These are phyloP conservation scores for Philaethria dido DNA, from an alignment of 2,888 invertebrate species.

Conservation along the genomic window DNA sequence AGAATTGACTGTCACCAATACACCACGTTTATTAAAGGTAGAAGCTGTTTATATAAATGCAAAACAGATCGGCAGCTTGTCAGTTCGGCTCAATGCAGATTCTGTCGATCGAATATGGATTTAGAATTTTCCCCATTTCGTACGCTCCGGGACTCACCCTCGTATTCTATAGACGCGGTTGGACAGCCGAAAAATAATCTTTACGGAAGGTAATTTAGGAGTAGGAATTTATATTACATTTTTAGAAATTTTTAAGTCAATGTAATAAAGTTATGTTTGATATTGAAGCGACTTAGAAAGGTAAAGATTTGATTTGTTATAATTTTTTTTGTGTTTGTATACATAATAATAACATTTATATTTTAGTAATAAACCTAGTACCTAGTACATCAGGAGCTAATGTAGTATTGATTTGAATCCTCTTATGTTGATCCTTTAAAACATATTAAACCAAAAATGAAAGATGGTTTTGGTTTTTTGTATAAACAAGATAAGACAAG, in stretches of 20 bases:
- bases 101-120: slow-evolving; percentile 82
- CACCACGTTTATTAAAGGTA: slow-evolving; percentile 71
- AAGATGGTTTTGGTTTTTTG: not conserved
- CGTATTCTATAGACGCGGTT: slow-evolving; percentile 68
- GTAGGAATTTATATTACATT: slow-evolving; percentile 43
- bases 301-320: not conserved
- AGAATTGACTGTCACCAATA: slow-evolving; percentile 51
- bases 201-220: slow-evolving; percentile 54
- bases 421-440: not conserved
- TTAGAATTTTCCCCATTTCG: slow-evolving; percentile 75
- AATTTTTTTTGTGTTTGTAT: not conserved
- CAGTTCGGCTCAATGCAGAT: slow-evolving; percentile 80
- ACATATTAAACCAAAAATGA: not conserved
- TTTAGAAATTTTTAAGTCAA: slow-evolving; percentile 38
- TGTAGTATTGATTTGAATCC: not conserved
- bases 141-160: slow-evolving; percentile 67
- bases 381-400: not conserved
- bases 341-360: not conserved
- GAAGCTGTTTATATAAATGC: slow-evolving; percentile 83
- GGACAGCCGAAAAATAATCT: slow-evolving; percentile 81
- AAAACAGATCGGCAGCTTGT: slow-evolving; percentile 83
- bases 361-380: not conserved
- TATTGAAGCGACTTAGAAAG: not conserved
- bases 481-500: slow-evolving; percentile 8
- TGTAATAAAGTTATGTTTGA: slow-evolving; percentile 27